phyloP scores from a whole-genome alignment of 1,140 invertebrate species.

The Pachypsylla venusta region DNA sequence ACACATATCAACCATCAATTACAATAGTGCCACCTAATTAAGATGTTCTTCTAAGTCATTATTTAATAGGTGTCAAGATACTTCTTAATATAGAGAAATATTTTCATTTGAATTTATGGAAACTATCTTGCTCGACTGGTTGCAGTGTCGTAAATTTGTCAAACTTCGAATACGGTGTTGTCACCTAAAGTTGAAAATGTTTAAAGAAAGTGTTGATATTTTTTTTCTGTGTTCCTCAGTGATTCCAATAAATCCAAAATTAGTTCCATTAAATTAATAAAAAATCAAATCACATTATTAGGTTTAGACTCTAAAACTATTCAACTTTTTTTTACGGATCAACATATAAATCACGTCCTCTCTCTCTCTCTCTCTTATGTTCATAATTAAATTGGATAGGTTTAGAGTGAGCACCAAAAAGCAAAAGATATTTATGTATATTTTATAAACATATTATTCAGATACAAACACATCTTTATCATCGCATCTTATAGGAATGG shows the following conservation, averaged over 20 bases:
- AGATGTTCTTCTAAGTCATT: too few relatives aligned
- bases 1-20: too few relatives aligned
- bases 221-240: too few relatives aligned
- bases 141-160: too few relatives aligned
- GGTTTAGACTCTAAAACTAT: background rate
- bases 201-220: slow-evolving; percentile 1
- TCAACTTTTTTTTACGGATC: background rate
- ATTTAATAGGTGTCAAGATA: too few relatives aligned
- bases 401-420: background rate
- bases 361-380: background rate
- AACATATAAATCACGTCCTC: slow-evolving; percentile 6
- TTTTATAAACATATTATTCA: background rate
- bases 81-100: too few relatives aligned
- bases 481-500: background rate
- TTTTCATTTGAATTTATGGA: too few relatives aligned
- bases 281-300: background rate
- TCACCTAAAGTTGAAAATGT: background rate
- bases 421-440: too few relatives aligned
- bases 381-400: slow-evolving; percentile 8
- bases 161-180: too few relatives aligned
- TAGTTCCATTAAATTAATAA: background rate
- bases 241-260: too few relatives aligned
- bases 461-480: background rate
- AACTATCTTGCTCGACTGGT: too few relatives aligned
- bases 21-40: too few relatives aligned